Evolutionary conservation across 2,888 invertebrate species (phyloP).

Genomic region (Sussaba pulchella): DNA sequence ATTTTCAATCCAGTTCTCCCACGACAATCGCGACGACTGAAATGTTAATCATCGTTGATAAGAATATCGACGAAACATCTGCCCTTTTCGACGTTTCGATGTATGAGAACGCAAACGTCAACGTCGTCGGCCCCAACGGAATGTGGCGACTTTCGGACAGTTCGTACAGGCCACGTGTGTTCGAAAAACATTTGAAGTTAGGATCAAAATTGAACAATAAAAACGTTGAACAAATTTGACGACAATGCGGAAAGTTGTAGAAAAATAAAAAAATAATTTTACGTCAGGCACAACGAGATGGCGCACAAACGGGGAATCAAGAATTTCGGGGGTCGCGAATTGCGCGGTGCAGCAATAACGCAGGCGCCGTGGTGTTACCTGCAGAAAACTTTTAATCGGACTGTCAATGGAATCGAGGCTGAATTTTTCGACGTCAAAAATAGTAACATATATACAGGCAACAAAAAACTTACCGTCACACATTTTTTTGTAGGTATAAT

Average conservation of each 20-base stretch:
- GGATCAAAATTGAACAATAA: slow-evolving; percentile 14
- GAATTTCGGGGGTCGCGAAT: slow-evolving; percentile 74
- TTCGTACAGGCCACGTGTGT: slow-evolving; percentile 74
- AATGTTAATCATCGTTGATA: slow-evolving; percentile 74
- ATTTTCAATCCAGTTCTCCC: slow-evolving; percentile 71
- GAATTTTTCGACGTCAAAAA: slow-evolving; percentile 71
- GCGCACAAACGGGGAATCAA: slow-evolving; percentile 60
- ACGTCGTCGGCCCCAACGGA: slow-evolving; percentile 72
- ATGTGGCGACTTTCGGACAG: slow-evolving; percentile 77
- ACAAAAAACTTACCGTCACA: no score
- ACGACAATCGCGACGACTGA: slow-evolving; percentile 72
- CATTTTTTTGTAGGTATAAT: no score
- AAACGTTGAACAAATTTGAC: no score
- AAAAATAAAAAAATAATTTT: not conserved
- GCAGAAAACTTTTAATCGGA: slow-evolving; percentile 69
- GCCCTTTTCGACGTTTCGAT: slow-evolving; percentile 71
- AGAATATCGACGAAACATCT: slow-evolving; percentile 61
- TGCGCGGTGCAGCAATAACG: slow-evolving; percentile 74
- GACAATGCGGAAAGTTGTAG: no score
- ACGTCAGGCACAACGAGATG: slow-evolving; percentile 69
- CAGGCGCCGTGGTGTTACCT: slow-evolving; percentile 77
- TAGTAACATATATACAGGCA: no score
- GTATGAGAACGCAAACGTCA: slow-evolving; percentile 75
- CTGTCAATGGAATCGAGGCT: slow-evolving; percentile 72
- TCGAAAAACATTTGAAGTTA: slow-evolving; percentile 72